Evolutionary conservation across 2,113 vertebrate species (phyloP).

Genomic region (Nothocercus nigrocapillus): DNA sequence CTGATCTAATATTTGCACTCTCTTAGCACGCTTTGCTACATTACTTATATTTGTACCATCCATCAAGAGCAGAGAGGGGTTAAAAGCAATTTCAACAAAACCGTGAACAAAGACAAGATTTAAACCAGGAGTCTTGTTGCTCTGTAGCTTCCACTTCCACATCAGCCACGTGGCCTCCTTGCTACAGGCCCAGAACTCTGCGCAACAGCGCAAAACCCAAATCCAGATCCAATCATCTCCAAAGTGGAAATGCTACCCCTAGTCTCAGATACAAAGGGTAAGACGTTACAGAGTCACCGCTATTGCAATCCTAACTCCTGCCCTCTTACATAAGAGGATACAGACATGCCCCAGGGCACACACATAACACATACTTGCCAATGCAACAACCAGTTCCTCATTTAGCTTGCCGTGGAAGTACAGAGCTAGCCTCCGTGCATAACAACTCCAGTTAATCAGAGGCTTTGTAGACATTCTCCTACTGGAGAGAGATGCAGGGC

Average conservation of each 20-base stretch:
- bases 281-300: background rate
- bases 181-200: background rate
- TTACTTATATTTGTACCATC: background rate
- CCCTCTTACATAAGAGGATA: background rate
- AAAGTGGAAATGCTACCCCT: background rate
- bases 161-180: background rate
- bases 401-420: background rate
- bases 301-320: background rate
- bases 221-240: background rate
- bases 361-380: rapidly evolving
- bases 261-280: background rate
- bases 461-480: background rate
- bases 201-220: background rate
- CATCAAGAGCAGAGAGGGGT: background rate
- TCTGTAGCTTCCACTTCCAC: background rate
- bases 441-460: background rate
- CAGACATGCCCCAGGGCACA: background rate
- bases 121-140: background rate
- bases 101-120: background rate
- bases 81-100: background rate
- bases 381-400: background rate
- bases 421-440: background rate
- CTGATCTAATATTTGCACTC: background rate
- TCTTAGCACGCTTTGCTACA: background rate
- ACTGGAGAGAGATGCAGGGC: background rate